phyloP scores from a whole-genome alignment of 2,113 vertebrate genomes.

The Numida meleagris region DNA sequence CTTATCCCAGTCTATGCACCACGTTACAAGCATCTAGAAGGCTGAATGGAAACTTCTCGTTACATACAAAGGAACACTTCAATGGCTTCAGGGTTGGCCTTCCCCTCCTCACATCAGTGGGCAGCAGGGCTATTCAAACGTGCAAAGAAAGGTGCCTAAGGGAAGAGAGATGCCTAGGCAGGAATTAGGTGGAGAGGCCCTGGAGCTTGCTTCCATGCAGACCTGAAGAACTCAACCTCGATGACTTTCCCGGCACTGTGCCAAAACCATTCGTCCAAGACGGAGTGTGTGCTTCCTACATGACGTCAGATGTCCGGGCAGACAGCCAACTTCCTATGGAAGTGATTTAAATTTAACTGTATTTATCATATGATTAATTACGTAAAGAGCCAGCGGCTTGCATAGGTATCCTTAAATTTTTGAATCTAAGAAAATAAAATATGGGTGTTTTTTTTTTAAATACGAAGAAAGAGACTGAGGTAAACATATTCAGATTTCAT shows the following conservation, averaged over 20 bases:
- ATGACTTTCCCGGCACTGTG: conserved; percentile 20
- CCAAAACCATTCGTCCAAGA: conserved; percentile 48
- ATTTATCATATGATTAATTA: conserved; percentile 39
- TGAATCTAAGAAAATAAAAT: conserved; percentile 4
- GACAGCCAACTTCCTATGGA: conserved; percentile 44
- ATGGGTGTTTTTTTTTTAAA: background rate
- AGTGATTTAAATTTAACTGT: conserved; percentile 29
- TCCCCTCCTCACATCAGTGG: background rate
- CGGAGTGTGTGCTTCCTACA: background rate
- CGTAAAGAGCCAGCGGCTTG: background rate
- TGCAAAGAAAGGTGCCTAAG: background rate
- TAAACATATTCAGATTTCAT: conserved; percentile 13
- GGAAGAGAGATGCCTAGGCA: background rate
- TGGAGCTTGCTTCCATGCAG: background rate
- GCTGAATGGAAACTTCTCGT: background rate
- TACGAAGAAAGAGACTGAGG: background rate
- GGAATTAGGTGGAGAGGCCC: background rate
- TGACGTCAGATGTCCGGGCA: conserved; percentile 46
- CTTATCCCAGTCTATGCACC: background rate
- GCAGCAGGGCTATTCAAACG: background rate
- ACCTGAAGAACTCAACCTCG: background rate
- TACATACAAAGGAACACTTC: background rate
- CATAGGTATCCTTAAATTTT: background rate
- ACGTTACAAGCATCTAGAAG: background rate
- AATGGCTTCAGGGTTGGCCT: background rate